Percentiles rank a stretch among this genome's conserved stretches.
Evolutionary conservation across 2,888 invertebrate genomes (phyloP).

Genomic region (Synergus umbraculus): DNA sequence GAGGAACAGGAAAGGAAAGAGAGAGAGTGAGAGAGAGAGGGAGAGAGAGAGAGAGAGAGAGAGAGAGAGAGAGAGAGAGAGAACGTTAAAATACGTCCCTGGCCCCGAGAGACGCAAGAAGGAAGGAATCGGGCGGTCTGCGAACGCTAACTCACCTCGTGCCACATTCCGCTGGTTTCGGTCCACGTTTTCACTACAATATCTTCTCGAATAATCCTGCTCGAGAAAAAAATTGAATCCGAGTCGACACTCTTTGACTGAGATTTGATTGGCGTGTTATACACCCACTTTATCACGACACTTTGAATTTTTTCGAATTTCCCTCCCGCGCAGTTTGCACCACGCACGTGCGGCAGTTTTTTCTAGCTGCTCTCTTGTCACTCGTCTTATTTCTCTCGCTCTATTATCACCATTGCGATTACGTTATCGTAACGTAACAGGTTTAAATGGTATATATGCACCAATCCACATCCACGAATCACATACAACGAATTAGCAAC

Average conservation of each 20-base stretch:
- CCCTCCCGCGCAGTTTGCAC: not conserved
- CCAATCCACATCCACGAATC: not conserved
- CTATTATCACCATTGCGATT: too few relatives aligned
- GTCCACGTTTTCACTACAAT: not conserved
- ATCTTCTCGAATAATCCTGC: not conserved
- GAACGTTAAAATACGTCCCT: conserved; percentile 61
- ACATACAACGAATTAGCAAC: too few relatives aligned
- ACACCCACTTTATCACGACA: conserved; percentile 2
- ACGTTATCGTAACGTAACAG: not conserved
- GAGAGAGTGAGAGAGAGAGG: not conserved
- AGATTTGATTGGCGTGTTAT: not conserved
- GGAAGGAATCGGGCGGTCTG: conserved; percentile 62
- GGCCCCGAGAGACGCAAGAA: conserved; percentile 58
- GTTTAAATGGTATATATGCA: not conserved
- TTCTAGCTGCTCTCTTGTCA: not conserved
- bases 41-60: conserved; percentile 5
- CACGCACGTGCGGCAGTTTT: not conserved
- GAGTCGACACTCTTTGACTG: not conserved
- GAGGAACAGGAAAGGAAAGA: conserved; percentile 18
- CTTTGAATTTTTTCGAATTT: not conserved
- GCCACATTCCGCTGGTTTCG: conserved; percentile 74
- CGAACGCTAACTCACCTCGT: conserved; percentile 74
- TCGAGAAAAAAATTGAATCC: not conserved
- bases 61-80: too few relatives aligned
- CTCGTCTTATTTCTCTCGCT: too few relatives aligned